Evolutionary conservation across 1,140 invertebrate genomes (phyloP).

Genomic region (Oedothorax gibbosus): DNA sequence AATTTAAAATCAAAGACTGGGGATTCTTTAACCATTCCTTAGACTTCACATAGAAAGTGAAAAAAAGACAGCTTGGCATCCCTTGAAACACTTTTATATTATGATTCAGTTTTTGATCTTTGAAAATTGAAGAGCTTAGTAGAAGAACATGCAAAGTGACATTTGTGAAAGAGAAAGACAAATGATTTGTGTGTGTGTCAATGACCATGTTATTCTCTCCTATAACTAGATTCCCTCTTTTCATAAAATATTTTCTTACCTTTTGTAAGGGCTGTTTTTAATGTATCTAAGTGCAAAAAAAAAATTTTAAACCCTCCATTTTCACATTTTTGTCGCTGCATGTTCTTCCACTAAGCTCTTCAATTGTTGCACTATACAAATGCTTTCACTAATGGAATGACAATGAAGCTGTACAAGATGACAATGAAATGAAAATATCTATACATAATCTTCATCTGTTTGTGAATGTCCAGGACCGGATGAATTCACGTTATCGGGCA

Average conservation of each 20-base stretch:
- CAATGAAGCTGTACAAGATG: slow-evolving; percentile 48
- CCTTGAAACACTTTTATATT: neutral
- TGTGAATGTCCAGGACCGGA: slow-evolving; percentile 64
- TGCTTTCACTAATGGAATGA: slow-evolving; percentile 4
- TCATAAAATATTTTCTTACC: neutral
- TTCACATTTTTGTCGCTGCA: neutral
- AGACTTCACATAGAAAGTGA: too few relatives aligned
- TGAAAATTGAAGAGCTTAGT: neutral
- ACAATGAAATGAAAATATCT: slow-evolving; percentile 52
- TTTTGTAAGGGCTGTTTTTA: neutral
- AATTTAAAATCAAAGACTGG: too few relatives aligned
- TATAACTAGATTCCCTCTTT: neutral
- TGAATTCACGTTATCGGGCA: slow-evolving; percentile 79
- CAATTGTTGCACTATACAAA: neutral
- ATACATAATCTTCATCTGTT: slow-evolving; percentile 67
- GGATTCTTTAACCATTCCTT: too few relatives aligned
- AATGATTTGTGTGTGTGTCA: neutral
- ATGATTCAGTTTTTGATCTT: neutral
- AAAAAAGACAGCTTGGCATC: too few relatives aligned
- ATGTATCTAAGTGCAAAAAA: neutral
- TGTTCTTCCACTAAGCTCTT: neutral
- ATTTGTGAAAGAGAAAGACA: neutral
- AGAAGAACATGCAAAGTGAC: too few relatives aligned
- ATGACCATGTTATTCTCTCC: neutral
- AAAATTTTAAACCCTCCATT: neutral